Conservation (phyloP, 1,140 invertebrate genomes). For the Oreohelix idahoensis region DNA sequence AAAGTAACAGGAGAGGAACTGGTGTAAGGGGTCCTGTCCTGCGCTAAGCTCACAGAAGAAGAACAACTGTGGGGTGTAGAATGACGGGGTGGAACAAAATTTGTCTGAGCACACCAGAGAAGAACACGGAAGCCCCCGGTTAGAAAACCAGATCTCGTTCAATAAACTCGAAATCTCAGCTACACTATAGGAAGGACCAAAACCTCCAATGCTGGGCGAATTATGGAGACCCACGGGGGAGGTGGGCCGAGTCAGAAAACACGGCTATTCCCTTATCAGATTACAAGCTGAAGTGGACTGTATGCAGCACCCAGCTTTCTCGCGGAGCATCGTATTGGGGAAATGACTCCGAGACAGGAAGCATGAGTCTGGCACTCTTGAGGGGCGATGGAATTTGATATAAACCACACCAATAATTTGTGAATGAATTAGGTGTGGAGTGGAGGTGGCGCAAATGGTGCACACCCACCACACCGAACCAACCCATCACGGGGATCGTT, state of each 20-base stretch:
- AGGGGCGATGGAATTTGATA: constrained; percentile 39
- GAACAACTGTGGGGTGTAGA: constrained; percentile 33
- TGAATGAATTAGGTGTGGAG: constrained; percentile 45
- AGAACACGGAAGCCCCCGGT: constrained; percentile 52
- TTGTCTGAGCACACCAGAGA: constrained; percentile 56
- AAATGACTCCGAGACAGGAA: constrained; percentile 60
- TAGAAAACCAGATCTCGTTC: constrained; percentile 63
- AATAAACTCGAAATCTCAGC: constrained; percentile 61
- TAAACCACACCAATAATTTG: constrained; percentile 45
- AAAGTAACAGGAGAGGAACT: constrained; percentile 50
- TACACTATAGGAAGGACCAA: constrained; percentile 65
- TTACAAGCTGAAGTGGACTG: constrained; percentile 54
- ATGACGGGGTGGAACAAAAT: constrained; percentile 42
- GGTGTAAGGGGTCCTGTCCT: constrained; percentile 58
- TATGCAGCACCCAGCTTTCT: constrained; percentile 64
- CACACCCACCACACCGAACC: constrained; percentile 40
- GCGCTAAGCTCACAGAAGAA: no score
- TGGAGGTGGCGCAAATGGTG: constrained; percentile 45
- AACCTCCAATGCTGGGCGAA: constrained; percentile 67
- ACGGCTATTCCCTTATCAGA: constrained; percentile 60
- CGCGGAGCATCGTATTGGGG: constrained; percentile 67
- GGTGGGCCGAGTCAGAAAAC: no score
- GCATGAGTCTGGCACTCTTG: constrained; percentile 50
- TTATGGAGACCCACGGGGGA: no score
- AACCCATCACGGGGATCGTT: no score